Conservation (phyloP, 2,888 invertebrate genomes). For the Zhengitettix transpicula region DNA sequence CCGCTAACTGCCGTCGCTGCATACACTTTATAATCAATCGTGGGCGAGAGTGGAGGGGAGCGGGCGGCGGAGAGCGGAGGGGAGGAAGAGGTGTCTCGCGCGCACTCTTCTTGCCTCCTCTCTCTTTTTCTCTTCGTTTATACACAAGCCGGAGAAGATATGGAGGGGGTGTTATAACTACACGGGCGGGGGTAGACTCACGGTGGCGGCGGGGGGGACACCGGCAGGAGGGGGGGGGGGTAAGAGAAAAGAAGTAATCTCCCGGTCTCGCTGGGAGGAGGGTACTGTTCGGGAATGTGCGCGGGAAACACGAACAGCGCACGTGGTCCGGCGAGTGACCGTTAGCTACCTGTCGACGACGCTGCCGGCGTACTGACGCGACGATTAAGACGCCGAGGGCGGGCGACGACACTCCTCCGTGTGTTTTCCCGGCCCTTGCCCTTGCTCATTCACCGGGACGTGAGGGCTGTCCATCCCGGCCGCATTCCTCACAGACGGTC, state of each 20-base stretch:
- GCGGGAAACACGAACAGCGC: no score
- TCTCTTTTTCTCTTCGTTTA: not conserved
- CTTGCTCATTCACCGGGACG: no score
- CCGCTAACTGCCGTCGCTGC: constrained; percentile 12
- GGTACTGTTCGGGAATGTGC: no score
- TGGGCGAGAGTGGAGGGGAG: constrained; percentile 5
- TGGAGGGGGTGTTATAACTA: not conserved
- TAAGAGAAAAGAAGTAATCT: not conserved
- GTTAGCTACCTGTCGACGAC: no score
- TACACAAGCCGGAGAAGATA: not conserved
- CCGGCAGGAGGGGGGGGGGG: constrained; percentile 3
- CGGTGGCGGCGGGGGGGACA: constrained; percentile 1
- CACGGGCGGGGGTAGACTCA: not conserved
- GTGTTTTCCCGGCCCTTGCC: no score
- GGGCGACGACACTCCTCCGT: no score
- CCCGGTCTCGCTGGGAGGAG: no score
- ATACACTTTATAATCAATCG: constrained; percentile 15
- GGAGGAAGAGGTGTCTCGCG: constrained; percentile 3
- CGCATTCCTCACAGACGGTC: no score
- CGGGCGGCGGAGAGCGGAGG: constrained; percentile 1
- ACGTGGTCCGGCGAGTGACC: no score
- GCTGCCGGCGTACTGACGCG: no score
- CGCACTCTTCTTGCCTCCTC: not conserved
- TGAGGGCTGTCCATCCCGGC: no score
- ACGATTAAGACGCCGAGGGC: no score